Base-by-base conservation (phyloP, 2,797 vertebrate species). In the Fundulus diaphanus region DNA sequence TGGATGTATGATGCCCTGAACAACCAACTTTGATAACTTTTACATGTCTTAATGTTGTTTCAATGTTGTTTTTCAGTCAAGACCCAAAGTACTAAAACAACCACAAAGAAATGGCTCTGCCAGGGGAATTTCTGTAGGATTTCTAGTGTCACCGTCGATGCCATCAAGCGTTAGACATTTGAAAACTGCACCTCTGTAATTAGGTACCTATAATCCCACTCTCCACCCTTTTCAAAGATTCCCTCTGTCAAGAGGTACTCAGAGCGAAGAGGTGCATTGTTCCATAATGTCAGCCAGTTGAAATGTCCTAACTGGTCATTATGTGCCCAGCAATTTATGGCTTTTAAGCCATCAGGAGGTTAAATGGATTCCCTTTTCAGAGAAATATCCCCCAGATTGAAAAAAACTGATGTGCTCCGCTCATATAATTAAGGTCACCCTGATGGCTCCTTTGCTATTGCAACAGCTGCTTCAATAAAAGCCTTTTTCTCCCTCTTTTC, bases 251-350 rank as follows among this genome's bases (percentile, higher is more conserved):
- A 87, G 82, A 77, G 82, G 73, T 66, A 65, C 80, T 86, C 67
- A 44, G 63, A 82, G 66, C 37, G 76, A 90, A 91, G 83, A 86
- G 83, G 89, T 78, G 51, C 76, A 73, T 73, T 69, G 57, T 71
- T 87, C 74, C 35, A 75, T 85, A 80, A 82, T 85, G 80, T 79
- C 76, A 84, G 59, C 40, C 67, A 54, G 57, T 79, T 83, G 72
- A 74, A 76, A 83, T 91, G 81, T 82, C 57, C 80, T 79, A 87
- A 85, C 83, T 83, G 82, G 84, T 81, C 70, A 89, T 91, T 89
- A 89, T 86, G 73, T 72, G 65, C 82, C 48, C 49, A 75, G 35
- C 70, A 79, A 66, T 85, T 83, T 8, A 12, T 51, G 72, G 51
- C 82, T 85, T 91, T 89, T 85, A 86, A 87, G 63, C 77, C 70